phyloP scores from a whole-genome alignment of 2,888 invertebrate species.

The Orthosia gothica region DNA sequence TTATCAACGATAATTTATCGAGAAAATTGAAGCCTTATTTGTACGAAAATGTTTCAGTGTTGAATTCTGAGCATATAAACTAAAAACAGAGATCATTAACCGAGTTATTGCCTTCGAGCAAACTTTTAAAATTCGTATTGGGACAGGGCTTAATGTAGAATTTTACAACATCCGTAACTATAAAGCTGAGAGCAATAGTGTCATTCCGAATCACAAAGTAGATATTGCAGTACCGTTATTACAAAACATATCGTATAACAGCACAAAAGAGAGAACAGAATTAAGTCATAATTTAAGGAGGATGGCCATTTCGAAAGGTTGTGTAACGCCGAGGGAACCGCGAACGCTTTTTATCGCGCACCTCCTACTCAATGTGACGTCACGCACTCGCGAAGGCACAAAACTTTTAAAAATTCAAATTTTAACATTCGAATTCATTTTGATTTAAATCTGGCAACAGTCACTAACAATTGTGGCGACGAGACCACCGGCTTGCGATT shows the following conservation, averaged over 20 bases:
- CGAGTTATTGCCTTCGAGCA: conserved; percentile 14
- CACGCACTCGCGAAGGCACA: conserved; percentile 74
- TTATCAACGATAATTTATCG: conserved; percentile 22
- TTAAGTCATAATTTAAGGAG: conserved; percentile 90
- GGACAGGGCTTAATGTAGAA: conserved; percentile 35
- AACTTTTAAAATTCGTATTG: conserved; percentile 15
- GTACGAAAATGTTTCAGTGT: conserved; percentile 40
- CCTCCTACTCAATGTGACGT: conserved; percentile 89
- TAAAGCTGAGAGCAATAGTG: conserved; percentile 71
- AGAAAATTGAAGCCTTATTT: background rate
- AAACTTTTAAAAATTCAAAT: conserved; percentile 71
- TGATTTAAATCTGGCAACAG: conserved; percentile 71
- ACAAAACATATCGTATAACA: conserved; percentile 81
- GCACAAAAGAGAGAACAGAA: conserved; percentile 84
- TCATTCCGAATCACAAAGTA: conserved; percentile 74
- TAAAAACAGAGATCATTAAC: conserved; percentile 8
- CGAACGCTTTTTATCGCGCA: conserved; percentile 82
- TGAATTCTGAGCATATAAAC: conserved; percentile 8
- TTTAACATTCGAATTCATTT: conserved; percentile 68
- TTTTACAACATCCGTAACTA: conserved; percentile 58
- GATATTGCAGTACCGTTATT: conserved; percentile 82
- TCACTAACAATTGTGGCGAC: conserved; percentile 79
- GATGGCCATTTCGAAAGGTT: conserved; percentile 86
- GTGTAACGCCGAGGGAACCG: conserved; percentile 77
- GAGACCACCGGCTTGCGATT: conserved; percentile 86